Evolutionary conservation across 2,888 invertebrate species (phyloP).

Genomic region (Callosobruchus maculatus): DNA sequence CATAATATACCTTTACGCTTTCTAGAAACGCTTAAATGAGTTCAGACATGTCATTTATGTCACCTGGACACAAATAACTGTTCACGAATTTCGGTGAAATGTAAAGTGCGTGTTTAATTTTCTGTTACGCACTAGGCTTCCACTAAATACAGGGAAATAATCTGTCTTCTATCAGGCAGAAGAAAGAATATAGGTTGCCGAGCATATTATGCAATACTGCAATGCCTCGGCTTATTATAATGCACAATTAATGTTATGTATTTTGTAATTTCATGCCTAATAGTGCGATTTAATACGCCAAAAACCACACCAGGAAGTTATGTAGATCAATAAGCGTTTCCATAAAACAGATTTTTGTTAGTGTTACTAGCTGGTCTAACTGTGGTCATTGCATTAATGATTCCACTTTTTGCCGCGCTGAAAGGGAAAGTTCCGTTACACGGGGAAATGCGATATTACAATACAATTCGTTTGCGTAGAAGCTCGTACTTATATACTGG

Average conservation of each 20-base stretch:
- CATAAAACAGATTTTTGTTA: not conserved
- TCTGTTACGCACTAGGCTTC: not conserved
- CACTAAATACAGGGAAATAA: not conserved
- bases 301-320: not conserved
- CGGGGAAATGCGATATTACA: not conserved
- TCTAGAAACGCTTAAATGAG: no score
- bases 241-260: not conserved
- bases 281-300: not conserved
- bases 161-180: not conserved
- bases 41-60: no score
- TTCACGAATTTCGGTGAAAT: not conserved
- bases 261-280: not conserved
- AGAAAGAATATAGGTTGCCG: not conserved
- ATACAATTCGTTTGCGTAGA: not conserved
- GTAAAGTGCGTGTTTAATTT: not conserved
- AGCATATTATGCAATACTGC: not conserved
- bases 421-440: not conserved
- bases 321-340: not conserved
- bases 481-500: not conserved
- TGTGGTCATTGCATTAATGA: not conserved
- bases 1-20: no score
- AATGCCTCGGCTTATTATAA: not conserved
- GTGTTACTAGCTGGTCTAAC: not conserved
- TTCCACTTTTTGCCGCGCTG: not conserved
- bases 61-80: no score